Percentiles rank a stretch among this genome's conserved stretches.
Evolutionary conservation across 2,888 invertebrate genomes (phyloP).

Genomic region (Auanema sp.): DNA sequence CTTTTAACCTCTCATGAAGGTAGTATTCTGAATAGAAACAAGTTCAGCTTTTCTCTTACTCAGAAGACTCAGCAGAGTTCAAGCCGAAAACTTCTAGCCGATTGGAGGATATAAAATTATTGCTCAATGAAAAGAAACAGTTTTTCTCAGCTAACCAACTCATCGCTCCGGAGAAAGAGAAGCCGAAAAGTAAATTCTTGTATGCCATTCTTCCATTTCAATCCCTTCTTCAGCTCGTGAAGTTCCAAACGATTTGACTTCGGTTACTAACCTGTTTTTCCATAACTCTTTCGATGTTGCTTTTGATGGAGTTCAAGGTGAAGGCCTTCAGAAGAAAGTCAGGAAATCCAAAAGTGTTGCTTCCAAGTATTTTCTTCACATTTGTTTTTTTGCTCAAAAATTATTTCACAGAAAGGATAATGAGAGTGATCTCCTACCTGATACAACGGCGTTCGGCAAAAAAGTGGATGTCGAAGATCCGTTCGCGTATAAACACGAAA

Average conservation of each 20-base stretch:
- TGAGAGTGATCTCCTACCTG: neutral
- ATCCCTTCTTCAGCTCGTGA: neutral
- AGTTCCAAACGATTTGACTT: slow-evolving; percentile 5
- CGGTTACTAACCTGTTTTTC: slow-evolving; percentile 15
- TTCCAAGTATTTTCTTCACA: slow-evolving; percentile 4
- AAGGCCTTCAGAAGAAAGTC: slow-evolving; percentile 6
- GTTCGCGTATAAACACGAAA: neutral
- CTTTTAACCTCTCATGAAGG: neutral
- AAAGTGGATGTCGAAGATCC: no score
- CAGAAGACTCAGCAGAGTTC: neutral
- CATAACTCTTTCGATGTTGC: slow-evolving; percentile 12
- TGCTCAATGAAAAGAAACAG: slow-evolving; percentile 31
- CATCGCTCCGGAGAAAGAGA: neutral
- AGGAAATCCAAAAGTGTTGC: slow-evolving; percentile 16
- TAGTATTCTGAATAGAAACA: no score
- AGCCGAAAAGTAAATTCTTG: slow-evolving; percentile 3
- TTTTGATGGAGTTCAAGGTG: slow-evolving; percentile 9
- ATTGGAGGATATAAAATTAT: slow-evolving; percentile 24
- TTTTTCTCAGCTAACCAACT: slow-evolving; percentile 30
- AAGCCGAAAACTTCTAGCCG: neutral
- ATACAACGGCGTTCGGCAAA: no score
- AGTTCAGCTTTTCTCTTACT: no score
- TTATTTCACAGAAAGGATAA: no score
- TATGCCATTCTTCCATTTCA: neutral
- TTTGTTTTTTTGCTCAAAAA: neutral